Evolutionary conservation across 1,140 invertebrate species (phyloP), one percentile per base, ranked within the genome.

Genomic region (Choristoneura fumiferana): DNA sequence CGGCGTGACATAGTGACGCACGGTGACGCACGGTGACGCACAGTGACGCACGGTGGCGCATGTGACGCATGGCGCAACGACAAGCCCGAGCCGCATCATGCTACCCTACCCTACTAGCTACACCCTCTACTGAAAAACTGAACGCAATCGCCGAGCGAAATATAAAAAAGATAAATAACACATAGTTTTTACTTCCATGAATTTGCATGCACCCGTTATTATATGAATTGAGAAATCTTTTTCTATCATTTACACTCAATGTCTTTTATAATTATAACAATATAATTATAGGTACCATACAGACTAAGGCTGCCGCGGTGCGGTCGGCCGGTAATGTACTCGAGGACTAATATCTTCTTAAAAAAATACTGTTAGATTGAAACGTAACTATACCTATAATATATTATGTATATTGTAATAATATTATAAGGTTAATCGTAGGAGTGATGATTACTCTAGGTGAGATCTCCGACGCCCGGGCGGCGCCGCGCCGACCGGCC

Each of bases 291-390:
- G 80, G 84, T 85, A 87, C 73, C 69, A 76, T 87, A 86, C 69
- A 85, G 73, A 76, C 85, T 87, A 85, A 81, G 73, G 60, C 67
- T 78, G 69, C 75, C 76, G 73, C 69, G 74, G 59, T 54, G 73
- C 78, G 72, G 69, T 71, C 74, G 75, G 61, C 81, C 81, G 71
- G 75, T 69, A 84, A 85, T 87, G 79, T 87, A 87, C 84, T 84
- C 81, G 66, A 87, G 81, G 85, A 83, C 85, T 88, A 88, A 88
- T 88, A 88, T 88, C 85, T 88, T 86, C 79, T 88, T 88, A 88
- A 88, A 88, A 88, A 88, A 88, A 88, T 88, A 88, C 85, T 87
- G 85, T 88, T 88, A 88, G 85, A 87, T 88, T 84, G 85, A 88
- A 88, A 88, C 81, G 79, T 86, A 87, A 84, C 83, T 86, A 85